These are phyloP conservation scores for Pammene fasciana DNA, from an alignment of 2,888 invertebrate species.

Conservation along the genomic window DNA sequence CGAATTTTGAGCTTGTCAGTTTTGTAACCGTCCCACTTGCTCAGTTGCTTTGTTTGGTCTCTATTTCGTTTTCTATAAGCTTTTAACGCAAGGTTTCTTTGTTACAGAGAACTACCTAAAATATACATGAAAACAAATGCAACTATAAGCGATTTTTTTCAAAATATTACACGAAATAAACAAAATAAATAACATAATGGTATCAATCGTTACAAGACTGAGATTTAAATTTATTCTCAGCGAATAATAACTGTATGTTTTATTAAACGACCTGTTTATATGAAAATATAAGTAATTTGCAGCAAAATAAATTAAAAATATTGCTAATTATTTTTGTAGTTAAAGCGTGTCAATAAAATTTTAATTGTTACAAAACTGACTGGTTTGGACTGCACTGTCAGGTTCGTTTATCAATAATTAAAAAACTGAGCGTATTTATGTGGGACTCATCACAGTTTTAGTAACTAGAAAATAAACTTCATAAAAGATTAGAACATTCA, in stretches of 20 bases:
- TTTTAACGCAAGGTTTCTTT: neutral
- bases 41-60: conserved; percentile 5
- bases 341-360: conserved; percentile 2
- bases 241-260: neutral
- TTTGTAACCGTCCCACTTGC: neutral
- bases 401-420: too few relatives aligned
- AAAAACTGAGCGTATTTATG: too few relatives aligned
- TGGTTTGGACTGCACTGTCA: too few relatives aligned
- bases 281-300: too few relatives aligned
- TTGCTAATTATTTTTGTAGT: neutral
- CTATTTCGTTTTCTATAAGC: conserved; percentile 4
- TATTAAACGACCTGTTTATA: conserved; percentile 5
- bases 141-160: neutral
- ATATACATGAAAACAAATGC: conserved; percentile 2
- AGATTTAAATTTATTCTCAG: neutral
- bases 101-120: neutral
- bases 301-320: too few relatives aligned
- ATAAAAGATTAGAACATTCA: too few relatives aligned
- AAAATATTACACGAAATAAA: neutral
- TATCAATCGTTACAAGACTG: conserved; percentile 4
- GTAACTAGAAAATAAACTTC: too few relatives aligned
- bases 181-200: conserved; percentile 2
- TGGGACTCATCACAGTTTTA: too few relatives aligned
- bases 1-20: conserved; percentile 1
- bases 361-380: too few relatives aligned